Base-by-base conservation (phyloP, 2,888 invertebrate species). In the Pogonocherus hispidulus region DNA sequence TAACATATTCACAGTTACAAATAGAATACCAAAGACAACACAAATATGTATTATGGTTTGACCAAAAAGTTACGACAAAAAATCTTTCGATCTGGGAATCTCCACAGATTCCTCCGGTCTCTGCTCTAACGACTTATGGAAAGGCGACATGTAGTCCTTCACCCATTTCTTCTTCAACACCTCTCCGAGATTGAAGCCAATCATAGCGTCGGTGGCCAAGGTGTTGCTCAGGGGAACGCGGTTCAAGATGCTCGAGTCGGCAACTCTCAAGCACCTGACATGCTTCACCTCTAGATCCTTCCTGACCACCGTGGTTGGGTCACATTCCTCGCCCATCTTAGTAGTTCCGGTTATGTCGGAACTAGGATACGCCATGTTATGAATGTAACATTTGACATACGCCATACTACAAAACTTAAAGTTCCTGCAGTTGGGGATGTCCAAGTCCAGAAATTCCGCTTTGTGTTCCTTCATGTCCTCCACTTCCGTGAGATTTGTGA, bases 131-230 rank as follows among this genome's bases (percentile, higher is more conserved):
- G 20, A 3, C 6, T 52, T 14, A 23, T 55, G 62, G 9, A 68
- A 72, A 2, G 66, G 66, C n/a, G 75, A 73, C n/a, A 49, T 59
- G 46, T 78, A 79, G 47, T 73, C 73, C 44, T 74, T 76, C 5
- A 76, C 23, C 79, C 79, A 79, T 54, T 78, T 78, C 41, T 71
- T 69, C 57, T 84, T 86, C 16, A 88, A 84, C 72, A 87, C 79
- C 70, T 88, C 87, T 2, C 86, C 83, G n/a, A 86, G 86, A 69
- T 87, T 87, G 72, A 89, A 88, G 0, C 86, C 89, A 20, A 89
- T 87, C 88, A 89, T 89, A 16, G 89, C 87, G 6, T 87, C 86
- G 0, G 88, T 87, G 0, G 89, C 88, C 63, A 88, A 87, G 9
- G 88, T 88, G 59, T 84, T 86, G 1, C 83, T 84, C 1, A 83